phyloP scores from a whole-genome alignment of 2,888 invertebrate species.

The Drosophila falleni region DNA sequence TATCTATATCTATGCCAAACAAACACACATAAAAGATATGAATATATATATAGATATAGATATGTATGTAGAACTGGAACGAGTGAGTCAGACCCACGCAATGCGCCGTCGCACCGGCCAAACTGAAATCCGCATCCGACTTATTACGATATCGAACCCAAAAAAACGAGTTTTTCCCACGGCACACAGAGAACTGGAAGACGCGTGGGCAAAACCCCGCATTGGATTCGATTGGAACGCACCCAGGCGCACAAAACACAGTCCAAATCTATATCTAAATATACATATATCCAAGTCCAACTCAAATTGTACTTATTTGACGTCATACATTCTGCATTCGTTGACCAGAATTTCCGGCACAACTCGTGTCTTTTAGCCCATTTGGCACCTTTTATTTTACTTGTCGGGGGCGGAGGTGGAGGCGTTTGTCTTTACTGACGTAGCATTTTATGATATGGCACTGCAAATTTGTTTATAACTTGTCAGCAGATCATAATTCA shows the following conservation, averaged over 20 bases:
- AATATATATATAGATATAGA: background rate
- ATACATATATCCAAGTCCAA: constrained; percentile 20
- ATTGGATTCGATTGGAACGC: constrained; percentile 41
- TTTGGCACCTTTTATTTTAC: constrained; percentile 12
- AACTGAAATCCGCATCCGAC: constrained; percentile 72
- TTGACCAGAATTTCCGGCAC: constrained; percentile 11
- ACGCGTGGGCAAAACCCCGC: constrained; percentile 66
- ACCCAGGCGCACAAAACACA: background rate
- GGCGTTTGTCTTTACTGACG: constrained; percentile 6
- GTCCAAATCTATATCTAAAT: constrained; percentile 9
- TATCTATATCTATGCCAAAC: constrained; percentile 16
- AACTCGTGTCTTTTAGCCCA: constrained; percentile 15
- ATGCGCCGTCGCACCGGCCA: constrained; percentile 64
- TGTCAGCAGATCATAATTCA: constrained; percentile 34
- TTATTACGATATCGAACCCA: constrained; percentile 53
- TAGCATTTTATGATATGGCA: constrained; percentile 20
- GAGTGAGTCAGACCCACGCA: constrained; percentile 72
- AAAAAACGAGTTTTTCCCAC: constrained; percentile 70
- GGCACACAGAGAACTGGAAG: constrained; percentile 24
- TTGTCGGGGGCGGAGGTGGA: background rate
- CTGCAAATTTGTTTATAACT: constrained; percentile 47
- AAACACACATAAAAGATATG: constrained; percentile 6
- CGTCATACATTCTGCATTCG: constrained; percentile 38
- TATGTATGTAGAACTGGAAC: constrained; percentile 39
- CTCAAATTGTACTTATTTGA: constrained; percentile 29